Base-by-base conservation (phyloP, 1,140 invertebrate species). In the Oscheius sp. region DNA sequence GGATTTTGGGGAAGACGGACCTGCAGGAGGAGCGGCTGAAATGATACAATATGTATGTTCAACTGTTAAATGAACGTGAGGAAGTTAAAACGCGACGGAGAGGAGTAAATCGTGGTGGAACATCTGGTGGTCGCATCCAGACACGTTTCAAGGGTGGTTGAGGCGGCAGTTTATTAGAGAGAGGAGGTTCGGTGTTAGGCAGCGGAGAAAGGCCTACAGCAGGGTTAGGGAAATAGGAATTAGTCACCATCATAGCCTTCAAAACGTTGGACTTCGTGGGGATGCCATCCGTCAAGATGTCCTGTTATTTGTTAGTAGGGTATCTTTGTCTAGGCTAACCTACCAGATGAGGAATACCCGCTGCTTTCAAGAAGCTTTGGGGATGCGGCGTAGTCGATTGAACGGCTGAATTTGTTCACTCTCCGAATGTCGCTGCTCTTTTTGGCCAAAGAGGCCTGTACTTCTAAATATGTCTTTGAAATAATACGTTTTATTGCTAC, bases 191-290 rank as follows among this genome's bases (percentile, higher is more conserved):
- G n/a, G n/a, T n/a, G n/a, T n/a, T n/a, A n/a, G 49, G 49, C 7
- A 55, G 15, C 23, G 49, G 49, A 13, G 49, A 55, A 23, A 55
- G 49, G 23, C 49, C 49, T 55, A 23, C 28, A 13, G 15, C n/a
- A 7, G 38, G 38, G n/a, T 42, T 42, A 42, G 38, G n/a, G n/a
- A 42, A 42, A 13, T n/a, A n/a, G n/a, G n/a, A n/a, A n/a, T n/a
- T 20, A 55, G 28, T 23, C 28, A 55, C 49, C 49, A 55, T 55
- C 49, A 55, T 55, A 55, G 49, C 49, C 49, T 23, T 55, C 49
- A 55, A 55, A 55, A 7, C 28, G 15, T 15, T 7, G 7, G 23
- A 55, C 49, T 7, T 55, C 49, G 23, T 7, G 49, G 4, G 49
- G 49, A 13, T 7, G 7, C 49, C 49, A 55, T 15, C 49, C 49